These are phyloP conservation scores for Crocidura indochinensis DNA, from an alignment of 2,797 vertebrate genomes.

Conservation along the genomic window DNA sequence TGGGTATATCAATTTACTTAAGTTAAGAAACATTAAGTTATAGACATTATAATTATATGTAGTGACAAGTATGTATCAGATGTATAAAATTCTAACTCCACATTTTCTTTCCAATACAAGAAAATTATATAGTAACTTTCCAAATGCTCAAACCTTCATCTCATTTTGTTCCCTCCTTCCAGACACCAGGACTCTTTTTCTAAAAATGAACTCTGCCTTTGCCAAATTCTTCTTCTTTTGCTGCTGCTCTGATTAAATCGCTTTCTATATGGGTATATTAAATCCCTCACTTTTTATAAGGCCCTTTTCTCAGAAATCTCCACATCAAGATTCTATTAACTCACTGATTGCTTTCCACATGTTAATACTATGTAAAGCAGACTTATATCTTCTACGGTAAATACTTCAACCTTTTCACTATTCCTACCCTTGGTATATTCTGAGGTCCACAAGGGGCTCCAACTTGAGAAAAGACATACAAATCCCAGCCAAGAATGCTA, in stretches of 20 bases:
- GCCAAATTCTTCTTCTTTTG: not conserved
- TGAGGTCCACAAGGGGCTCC: too few relatives aligned
- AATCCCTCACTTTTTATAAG: constrained; percentile 17
- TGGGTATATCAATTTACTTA: not conserved
- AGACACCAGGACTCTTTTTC: not conserved
- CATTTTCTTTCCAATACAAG: not conserved
- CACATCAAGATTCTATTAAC: not conserved
- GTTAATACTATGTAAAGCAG: not conserved
- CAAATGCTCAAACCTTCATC: constrained; percentile 8
- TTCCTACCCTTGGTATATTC: too few relatives aligned
- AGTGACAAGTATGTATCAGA: not conserved
- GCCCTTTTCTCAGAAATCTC: constrained; percentile 37
- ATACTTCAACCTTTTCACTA: not conserved
- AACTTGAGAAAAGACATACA: too few relatives aligned
- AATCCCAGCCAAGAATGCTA: not conserved
- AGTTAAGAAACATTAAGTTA: constrained; percentile 20
- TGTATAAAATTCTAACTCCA: not conserved
- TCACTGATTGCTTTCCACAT: not conserved
- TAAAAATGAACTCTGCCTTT: not conserved
- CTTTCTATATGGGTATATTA: constrained; percentile 1
- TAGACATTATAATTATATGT: not conserved
- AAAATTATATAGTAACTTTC: not conserved
- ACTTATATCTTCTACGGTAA: not conserved
- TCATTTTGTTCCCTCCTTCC: not conserved
- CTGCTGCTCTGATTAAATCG: not conserved